These are phyloP conservation scores for Poecile atricapillus DNA, from an alignment of 2,113 vertebrate genomes.

Conservation along the genomic window DNA sequence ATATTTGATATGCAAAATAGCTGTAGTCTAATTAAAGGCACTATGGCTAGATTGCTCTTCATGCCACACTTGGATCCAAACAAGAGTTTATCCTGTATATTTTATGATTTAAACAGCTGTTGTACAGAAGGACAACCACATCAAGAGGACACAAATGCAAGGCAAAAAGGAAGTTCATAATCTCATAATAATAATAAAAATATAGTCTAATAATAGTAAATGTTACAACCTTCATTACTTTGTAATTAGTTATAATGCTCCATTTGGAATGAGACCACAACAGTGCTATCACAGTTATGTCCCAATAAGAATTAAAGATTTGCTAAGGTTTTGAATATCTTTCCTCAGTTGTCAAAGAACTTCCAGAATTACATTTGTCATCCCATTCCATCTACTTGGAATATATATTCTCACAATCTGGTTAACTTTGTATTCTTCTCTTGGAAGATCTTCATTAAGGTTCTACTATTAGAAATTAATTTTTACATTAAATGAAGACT, in stretches of 20 bases:
- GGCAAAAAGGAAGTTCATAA: not conserved
- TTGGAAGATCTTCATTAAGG: not conserved
- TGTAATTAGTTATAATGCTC: not conserved
- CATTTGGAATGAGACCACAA: not conserved
- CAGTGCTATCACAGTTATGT: not conserved
- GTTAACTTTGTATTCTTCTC: not conserved
- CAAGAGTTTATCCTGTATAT: not conserved
- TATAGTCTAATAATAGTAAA: not conserved
- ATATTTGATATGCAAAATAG: constrained; percentile 32
- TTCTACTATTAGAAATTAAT: not conserved
- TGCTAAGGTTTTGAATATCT: not conserved
- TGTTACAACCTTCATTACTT: not conserved
- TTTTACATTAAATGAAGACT: not conserved
- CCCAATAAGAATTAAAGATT: not conserved
- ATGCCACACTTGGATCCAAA: not conserved
- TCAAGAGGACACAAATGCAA: not conserved
- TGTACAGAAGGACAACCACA: not conserved
- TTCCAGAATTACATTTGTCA: not conserved
- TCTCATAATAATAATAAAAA: not conserved
- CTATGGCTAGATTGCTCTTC: not conserved
- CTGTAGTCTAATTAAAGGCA: constrained; percentile 39
- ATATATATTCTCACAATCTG: not conserved
- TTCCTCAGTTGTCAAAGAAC: not conserved
- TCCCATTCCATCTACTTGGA: not conserved
- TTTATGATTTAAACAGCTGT: not conserved